A percentile compares a stretch with the other conserved stretches of the same genome.
phyloP scores from a whole-genome alignment of 2,888 invertebrate genomes.

The Eupeodes luniger region DNA sequence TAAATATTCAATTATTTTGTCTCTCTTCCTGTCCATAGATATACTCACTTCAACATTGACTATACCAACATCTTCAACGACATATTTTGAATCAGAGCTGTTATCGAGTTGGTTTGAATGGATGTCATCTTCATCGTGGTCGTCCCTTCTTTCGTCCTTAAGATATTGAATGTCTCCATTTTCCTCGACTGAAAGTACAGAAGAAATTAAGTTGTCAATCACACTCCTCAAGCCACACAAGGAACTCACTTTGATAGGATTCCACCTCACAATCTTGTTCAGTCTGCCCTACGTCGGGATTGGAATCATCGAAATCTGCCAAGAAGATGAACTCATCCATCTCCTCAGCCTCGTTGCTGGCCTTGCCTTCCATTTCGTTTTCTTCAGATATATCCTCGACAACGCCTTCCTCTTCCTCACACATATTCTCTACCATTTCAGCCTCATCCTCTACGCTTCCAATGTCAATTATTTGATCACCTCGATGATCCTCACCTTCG shows the following conservation, averaged over 20 bases:
- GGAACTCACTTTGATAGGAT: constrained; percentile 54
- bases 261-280: constrained; percentile 1
- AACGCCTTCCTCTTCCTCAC: too few species aligned
- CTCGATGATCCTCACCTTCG: too few species aligned
- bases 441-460: too few species aligned
- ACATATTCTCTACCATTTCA: too few species aligned
- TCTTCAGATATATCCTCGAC: constrained; percentile 24
- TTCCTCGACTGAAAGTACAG: constrained; percentile 79
- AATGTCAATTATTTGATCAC: too few species aligned
- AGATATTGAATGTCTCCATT: constrained; percentile 81
- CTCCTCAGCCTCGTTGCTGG: constrained; percentile 53
- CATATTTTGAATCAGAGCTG: too few species aligned
- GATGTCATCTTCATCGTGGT: too few species aligned
- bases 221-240: neutral
- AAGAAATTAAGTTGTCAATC: neutral
- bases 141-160: constrained; percentile 74
- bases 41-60: too few species aligned
- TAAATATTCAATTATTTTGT: too few species aligned
- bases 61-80: too few species aligned
- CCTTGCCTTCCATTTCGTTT: constrained; percentile 8
- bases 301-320: constrained; percentile 44
- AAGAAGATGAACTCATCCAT: constrained; percentile 54
- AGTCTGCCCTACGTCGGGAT: neutral
- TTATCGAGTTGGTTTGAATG: too few species aligned
- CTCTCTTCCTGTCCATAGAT: too few species aligned